Evolutionary conservation across 2,888 invertebrate species (phyloP).

Genomic region (Scelioninae gen. 2): DNA sequence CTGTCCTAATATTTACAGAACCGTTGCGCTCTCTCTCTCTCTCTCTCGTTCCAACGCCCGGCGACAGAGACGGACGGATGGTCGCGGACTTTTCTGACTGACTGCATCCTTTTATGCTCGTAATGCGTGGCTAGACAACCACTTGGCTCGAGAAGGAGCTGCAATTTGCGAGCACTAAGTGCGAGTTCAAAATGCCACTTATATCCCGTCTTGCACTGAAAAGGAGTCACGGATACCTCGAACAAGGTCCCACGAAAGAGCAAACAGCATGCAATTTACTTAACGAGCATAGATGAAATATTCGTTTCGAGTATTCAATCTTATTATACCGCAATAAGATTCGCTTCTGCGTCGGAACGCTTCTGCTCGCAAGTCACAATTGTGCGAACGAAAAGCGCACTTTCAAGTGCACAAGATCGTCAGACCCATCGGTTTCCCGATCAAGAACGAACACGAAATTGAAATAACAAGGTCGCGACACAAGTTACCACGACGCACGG

Average conservation of each 20-base stretch:
- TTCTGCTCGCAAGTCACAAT: conserved; percentile 12
- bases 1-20: conserved; percentile 60
- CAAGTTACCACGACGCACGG: no score
- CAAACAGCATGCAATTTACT: conserved; percentile 39
- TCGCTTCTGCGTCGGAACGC: conserved; percentile 12
- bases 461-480: conserved; percentile 2
- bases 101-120: conserved; percentile 58
- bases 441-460: conserved; percentile 23
- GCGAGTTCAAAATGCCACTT: conserved; percentile 58
- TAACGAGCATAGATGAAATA: conserved; percentile 41
- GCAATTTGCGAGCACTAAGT: conserved; percentile 58
- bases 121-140: conserved; percentile 59
- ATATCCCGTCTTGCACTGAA: conserved; percentile 40
- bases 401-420: neutral
- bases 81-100: conserved; percentile 57
- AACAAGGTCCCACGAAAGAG: conserved; percentile 47
- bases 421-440: conserved; percentile 7
- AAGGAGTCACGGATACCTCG: conserved; percentile 45
- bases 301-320: conserved; percentile 22
- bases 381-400: neutral
- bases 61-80: conserved; percentile 32
- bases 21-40: conserved; percentile 46
- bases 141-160: conserved; percentile 59
- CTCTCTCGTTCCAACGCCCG: no score
- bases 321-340: conserved; percentile 27